Evolutionary conservation across 2,797 vertebrate genomes (phyloP), one percentile per base, ranked within the genome.

Genomic region (Lacerta bilineata): DNA sequence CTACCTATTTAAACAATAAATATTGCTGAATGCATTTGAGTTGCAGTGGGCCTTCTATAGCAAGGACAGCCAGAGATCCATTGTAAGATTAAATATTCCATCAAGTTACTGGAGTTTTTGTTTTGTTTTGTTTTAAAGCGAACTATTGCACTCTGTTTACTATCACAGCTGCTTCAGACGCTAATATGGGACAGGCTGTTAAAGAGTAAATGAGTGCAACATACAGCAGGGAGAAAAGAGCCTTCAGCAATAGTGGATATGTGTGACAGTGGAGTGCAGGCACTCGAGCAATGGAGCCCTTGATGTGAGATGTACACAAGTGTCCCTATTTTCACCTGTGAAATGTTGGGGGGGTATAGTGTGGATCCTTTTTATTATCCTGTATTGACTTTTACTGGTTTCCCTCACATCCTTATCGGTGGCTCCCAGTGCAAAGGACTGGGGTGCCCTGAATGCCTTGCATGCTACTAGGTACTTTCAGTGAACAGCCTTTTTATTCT

Each of bases 101-200:
- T 68, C 55, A 36, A 61, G 50, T 59, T 76, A 3, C 29, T 77
- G 50, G 13, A 55, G 50, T 1, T 55, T 23, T 17, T 50, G 33
- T 33, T 33, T 33, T 33, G 33, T 33, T 33, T 33, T n/a, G 1
- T 33, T 33, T 46, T 8, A 2, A n/a, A 25, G 79, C 25, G n/a
- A 33, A 61, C n/a, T 33, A 33, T 80, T 80, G 5, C n/a, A 80
- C n/a, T 23, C 55, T 55, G 29, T 80, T 80, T 36, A 61, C 75
- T 77, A 64, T 85, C 72, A 64, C 74, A 85, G 84, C 83, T 59
- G 55, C 29, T 84, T 64, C 71, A 84, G 83, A 84, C 39, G 7
- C 13, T 43, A 84, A 20, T 59, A 36, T 36, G 61, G 25, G 71
- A 39, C 69, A 74, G 23, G 20, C 39, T 25, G 29, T 41, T 76